phyloP scores from a whole-genome alignment of 1,140 invertebrate genomes.

The Alviniconcha marisindica region DNA sequence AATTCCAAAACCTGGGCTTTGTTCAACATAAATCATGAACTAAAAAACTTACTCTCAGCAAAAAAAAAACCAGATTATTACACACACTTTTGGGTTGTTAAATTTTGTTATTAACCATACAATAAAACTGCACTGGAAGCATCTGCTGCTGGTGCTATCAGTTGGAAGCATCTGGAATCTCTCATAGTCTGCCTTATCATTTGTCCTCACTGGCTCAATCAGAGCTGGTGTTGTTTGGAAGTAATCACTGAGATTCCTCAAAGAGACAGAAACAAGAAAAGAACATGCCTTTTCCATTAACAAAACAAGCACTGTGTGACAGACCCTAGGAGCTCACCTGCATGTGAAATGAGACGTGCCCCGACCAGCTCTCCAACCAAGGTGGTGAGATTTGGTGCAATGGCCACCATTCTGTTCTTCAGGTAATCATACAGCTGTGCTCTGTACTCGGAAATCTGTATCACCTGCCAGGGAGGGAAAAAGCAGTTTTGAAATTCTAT shows the following conservation, averaged over 20 bases:
- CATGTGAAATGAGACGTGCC: slow-evolving; percentile 95
- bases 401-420: slow-evolving; percentile 96
- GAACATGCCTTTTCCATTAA: background rate
- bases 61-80: too few relatives aligned
- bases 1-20: too few relatives aligned
- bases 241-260: slow-evolving; percentile 18
- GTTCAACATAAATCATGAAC: too few relatives aligned
- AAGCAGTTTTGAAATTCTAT: too few relatives aligned
- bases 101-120: too few relatives aligned
- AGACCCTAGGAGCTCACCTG: slow-evolving; percentile 79
- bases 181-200: slow-evolving; percentile 30
- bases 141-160: too few relatives aligned
- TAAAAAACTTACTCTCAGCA: too few relatives aligned
- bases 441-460: slow-evolving; percentile 87
- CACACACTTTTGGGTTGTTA: too few relatives aligned
- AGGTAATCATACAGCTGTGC: slow-evolving; percentile 89
- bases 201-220: slow-evolving; percentile 7
- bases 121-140: too few relatives aligned
- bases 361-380: slow-evolving; percentile 97
- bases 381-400: slow-evolving; percentile 97
- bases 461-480: slow-evolving; percentile 74
- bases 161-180: slow-evolving; percentile 8
- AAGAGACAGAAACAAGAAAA: too few relatives aligned
- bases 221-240: background rate
- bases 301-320: too few relatives aligned